phyloP scores from a whole-genome alignment of 2,888 invertebrate species.

The Labia minor region DNA sequence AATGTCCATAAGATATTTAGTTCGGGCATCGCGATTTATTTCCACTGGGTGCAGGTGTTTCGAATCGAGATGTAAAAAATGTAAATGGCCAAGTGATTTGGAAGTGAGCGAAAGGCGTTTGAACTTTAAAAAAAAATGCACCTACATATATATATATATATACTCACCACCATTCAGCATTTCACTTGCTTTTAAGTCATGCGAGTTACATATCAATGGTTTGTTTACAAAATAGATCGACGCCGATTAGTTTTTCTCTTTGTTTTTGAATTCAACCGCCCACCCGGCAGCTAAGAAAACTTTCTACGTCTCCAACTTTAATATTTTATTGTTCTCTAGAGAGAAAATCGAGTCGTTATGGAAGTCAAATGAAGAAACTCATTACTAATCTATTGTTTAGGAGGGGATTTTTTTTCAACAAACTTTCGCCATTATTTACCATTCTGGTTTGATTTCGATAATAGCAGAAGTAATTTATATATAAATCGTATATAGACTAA shows the following conservation, averaged over 20 bases:
- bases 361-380: constrained; percentile 8
- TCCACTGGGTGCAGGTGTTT: not conserved
- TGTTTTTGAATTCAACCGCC: not conserved
- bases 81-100: constrained; percentile 8
- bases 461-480: no score
- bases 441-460: not conserved
- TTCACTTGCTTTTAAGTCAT: no score
- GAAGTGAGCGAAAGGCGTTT: not conserved
- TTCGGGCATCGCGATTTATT: not conserved
- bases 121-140: no score
- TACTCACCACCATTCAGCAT: no score
- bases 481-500: no score
- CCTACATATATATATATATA: no score
- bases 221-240: no score
- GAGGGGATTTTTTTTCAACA: not conserved
- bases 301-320: not conserved
- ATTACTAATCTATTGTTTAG: not conserved
- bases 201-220: no score
- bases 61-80: not conserved
- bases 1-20: constrained; percentile 7
- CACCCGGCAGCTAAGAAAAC: not conserved
- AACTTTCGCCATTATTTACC: not conserved
- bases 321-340: not conserved
- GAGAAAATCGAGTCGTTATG: not conserved
- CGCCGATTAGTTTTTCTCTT: not conserved